A percentile compares a stretch with the other conserved stretches of the same genome.
Conservation (phyloP, 1,140 invertebrate species). For the Drosophila grimshawi region DNA sequence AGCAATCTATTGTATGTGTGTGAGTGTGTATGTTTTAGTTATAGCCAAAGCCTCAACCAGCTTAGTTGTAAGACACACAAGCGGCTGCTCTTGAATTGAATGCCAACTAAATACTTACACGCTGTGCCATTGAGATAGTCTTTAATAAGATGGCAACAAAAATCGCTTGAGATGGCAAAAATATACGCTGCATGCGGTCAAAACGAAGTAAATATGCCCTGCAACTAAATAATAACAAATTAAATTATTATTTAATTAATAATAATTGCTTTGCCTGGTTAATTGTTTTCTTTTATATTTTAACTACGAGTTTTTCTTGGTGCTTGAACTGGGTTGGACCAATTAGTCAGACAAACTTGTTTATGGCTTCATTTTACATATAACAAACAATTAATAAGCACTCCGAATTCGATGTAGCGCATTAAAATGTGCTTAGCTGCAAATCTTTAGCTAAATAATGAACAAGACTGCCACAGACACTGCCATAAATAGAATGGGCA, state of each 20-base stretch:
- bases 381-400: too few species aligned
- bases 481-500: too few species aligned
- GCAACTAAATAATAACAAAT: not conserved
- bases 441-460: too few species aligned
- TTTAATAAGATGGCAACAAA: conserved; percentile 49
- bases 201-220: not conserved
- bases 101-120: conserved; percentile 52
- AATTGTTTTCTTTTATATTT: too few species aligned
- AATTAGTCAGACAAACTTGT: too few species aligned
- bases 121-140: conserved; percentile 17
- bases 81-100: conserved; percentile 42
- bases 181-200: not conserved
- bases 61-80: conserved; percentile 34
- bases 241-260: not conserved
- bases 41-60: conserved; percentile 19
- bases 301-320: not conserved
- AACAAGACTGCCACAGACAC: too few species aligned
- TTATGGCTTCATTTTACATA: too few species aligned
- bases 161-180: conserved; percentile 67
- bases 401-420: too few species aligned
- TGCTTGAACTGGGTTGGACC: not conserved
- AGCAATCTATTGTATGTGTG: conserved; percentile 24
- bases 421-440: too few species aligned
- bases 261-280: too few species aligned
- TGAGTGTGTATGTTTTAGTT: conserved; percentile 6